Conservation (phyloP, 2,797 vertebrate species). For the Kryptolebias ocellatus region DNA sequence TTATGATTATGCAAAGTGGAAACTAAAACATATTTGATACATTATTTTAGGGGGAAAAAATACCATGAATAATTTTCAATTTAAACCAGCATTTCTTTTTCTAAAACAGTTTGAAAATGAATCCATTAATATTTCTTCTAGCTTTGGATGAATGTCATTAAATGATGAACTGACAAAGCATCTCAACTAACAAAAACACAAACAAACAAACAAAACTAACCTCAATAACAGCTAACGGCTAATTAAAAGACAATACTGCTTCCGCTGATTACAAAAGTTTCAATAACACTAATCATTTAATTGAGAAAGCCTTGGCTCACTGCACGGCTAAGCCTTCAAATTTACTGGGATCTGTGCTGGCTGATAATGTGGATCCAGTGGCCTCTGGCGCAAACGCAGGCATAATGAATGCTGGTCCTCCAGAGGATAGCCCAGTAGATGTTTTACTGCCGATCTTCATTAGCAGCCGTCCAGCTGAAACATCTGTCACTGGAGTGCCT, state of each 20-base stretch:
- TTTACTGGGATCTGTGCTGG: conserved; percentile 58
- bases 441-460: conserved; percentile 71
- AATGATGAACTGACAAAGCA: conserved; percentile 56
- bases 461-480: conserved; percentile 68
- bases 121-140: conserved; percentile 30
- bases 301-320: conserved; percentile 47
- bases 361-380: conserved; percentile 70
- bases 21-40: neutral
- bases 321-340: conserved; percentile 39
- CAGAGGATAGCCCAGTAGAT: conserved; percentile 65
- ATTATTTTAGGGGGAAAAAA: neutral
- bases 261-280: conserved; percentile 59
- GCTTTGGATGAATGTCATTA: conserved; percentile 53
- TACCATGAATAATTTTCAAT: conserved; percentile 1
- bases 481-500: conserved; percentile 72
- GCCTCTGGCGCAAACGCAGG: conserved; percentile 61
- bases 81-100: conserved; percentile 19
- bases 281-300: conserved; percentile 62
- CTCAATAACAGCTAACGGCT: conserved; percentile 46
- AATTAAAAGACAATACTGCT: conserved; percentile 69
- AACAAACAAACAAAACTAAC: conserved; percentile 49
- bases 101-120: conserved; percentile 41
- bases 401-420: conserved; percentile 68
- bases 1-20: neutral
- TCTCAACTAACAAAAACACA: conserved; percentile 48